Evolutionary conservation across 2,888 invertebrate genomes (phyloP).

Genomic region (Heteromyza rotundicornis): DNA sequence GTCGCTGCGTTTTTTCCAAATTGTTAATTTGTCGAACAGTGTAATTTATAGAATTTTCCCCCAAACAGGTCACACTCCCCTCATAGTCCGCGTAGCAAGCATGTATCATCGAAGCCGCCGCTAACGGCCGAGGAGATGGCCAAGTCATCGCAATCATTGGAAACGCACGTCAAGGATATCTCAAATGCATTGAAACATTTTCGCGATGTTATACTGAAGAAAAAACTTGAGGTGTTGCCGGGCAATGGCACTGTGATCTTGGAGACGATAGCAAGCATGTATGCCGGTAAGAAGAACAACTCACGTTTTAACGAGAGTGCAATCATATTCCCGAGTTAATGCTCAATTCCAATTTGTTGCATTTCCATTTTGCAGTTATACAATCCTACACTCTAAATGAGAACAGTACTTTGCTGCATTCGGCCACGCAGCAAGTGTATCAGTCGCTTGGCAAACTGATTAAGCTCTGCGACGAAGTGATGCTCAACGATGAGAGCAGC

Average conservation of each 20-base stretch:
- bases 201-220: slow-evolving; percentile 89
- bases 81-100: slow-evolving; percentile 69
- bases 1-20: neutral
- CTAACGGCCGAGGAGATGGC: slow-evolving; percentile 64
- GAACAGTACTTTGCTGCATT: slow-evolving; percentile 62
- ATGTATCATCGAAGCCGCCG: slow-evolving; percentile 60
- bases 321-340: neutral
- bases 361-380: slow-evolving; percentile 47
- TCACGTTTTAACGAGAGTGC: neutral
- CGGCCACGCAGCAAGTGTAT: slow-evolving; percentile 86
- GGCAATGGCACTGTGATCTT: slow-evolving; percentile 93
- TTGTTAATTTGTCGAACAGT: neutral
- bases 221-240: slow-evolving; percentile 90
- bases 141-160: slow-evolving; percentile 75
- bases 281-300: slow-evolving; percentile 66
- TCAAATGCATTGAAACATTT: slow-evolving; percentile 85
- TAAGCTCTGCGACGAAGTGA: slow-evolving; percentile 87
- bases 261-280: slow-evolving; percentile 89
- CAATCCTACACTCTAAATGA: slow-evolving; percentile 60
- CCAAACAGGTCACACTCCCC: slow-evolving; percentile 71
- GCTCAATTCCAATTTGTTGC: too few species aligned
- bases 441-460: slow-evolving; percentile 85
- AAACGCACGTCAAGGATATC: slow-evolving; percentile 77
- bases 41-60: neutral
- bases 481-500: slow-evolving; percentile 71